A percentile compares a stretch with the other conserved stretches of the same genome.
These are phyloP conservation scores for Pionites leucogaster DNA, from an alignment of 2,113 vertebrate genomes.

Conservation along the genomic window DNA sequence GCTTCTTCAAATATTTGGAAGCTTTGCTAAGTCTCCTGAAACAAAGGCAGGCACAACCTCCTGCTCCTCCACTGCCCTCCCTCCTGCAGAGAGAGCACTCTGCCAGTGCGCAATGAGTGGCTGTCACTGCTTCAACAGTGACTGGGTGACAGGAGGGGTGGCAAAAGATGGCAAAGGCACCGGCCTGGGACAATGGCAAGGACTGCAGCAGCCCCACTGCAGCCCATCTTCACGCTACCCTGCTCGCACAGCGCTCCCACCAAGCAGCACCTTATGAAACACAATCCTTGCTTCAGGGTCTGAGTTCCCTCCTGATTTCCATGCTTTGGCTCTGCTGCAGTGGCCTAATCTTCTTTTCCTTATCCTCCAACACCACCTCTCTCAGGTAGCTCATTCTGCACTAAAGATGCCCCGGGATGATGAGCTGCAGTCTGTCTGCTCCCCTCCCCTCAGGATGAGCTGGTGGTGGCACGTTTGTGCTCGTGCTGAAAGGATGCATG, in stretches of 20 bases:
- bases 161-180: background rate
- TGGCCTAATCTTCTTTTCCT: background rate
- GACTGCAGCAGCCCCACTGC: background rate
- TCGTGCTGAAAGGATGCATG: fast-evolving
- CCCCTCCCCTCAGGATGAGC: background rate
- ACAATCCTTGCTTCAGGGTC: background rate
- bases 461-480: background rate
- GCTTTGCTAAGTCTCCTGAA: slow-evolving; percentile 30
- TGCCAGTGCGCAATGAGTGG: fast-evolving
- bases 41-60: background rate
- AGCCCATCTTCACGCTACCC: background rate
- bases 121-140: background rate
- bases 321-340: background rate
- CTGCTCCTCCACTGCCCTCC: background rate
- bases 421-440: background rate
- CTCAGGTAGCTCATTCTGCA: background rate
- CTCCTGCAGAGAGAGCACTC: background rate
- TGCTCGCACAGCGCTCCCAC: fast-evolving
- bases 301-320: background rate
- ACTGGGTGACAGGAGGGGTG: background rate
- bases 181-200: background rate
- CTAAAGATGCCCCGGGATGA: background rate
- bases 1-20: slow-evolving; percentile 49
- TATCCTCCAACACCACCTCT: background rate
- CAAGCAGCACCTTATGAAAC: background rate